phyloP scores from a whole-genome alignment of 2,888 invertebrate species.

The Nephrotoma flavescens region DNA sequence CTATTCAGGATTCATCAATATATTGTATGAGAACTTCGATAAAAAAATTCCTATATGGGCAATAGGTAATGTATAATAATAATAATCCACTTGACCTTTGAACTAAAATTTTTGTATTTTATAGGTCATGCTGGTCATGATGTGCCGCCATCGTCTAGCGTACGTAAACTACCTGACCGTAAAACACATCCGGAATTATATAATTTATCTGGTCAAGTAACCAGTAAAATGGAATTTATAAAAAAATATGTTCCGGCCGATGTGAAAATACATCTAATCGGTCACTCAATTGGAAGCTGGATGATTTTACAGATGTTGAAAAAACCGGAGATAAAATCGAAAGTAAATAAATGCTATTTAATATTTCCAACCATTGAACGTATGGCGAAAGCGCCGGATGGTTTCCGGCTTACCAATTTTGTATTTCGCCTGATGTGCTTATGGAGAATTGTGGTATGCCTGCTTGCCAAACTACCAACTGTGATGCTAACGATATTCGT shows the following conservation, averaged over 20 bases:
- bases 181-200: constrained; percentile 45
- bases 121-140: constrained; percentile 67
- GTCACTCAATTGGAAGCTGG: constrained; percentile 86
- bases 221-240: constrained; percentile 64
- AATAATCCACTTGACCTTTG: not conserved
- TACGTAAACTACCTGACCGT: constrained; percentile 34
- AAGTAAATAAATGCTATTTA: constrained; percentile 49
- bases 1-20: constrained; percentile 58
- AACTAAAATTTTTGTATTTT: not conserved
- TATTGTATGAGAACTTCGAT: constrained; percentile 43
- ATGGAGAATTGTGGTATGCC: constrained; percentile 32
- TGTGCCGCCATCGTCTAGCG: constrained; percentile 39
- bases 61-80: constrained; percentile 36
- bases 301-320: constrained; percentile 59
- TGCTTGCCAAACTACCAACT: constrained; percentile 41
- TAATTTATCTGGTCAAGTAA: constrained; percentile 61
- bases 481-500: constrained; percentile 37
- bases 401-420: constrained; percentile 48
- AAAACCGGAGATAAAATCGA: constrained; percentile 37
- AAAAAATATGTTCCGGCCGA: constrained; percentile 52
- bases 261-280: constrained; percentile 65
- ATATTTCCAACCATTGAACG: constrained; percentile 79
- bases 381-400: constrained; percentile 63
- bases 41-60: constrained; percentile 59
- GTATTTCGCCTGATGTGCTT: constrained; percentile 37